A percentile compares a stretch with the other conserved stretches of the same genome.
phyloP scores from a whole-genome alignment of 2,797 vertebrate genomes.

The Schizopygopsis pylzovi region DNA sequence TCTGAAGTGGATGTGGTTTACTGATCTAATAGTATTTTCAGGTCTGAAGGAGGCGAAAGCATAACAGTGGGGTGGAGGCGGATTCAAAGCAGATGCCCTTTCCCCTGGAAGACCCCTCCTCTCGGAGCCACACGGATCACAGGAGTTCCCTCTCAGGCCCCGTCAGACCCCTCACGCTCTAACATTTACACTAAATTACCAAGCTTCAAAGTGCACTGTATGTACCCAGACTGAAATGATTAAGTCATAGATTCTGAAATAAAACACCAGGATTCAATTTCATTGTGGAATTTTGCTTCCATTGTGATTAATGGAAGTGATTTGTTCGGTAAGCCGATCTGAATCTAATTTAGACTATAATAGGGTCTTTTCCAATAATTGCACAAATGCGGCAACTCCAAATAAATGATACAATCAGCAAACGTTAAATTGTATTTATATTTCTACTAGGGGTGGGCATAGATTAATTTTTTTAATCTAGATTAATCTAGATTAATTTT shows the following conservation, averaged over 20 bases:
- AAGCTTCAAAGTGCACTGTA: conserved; percentile 62
- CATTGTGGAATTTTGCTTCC: conserved; percentile 17
- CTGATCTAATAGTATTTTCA: conserved; percentile 27
- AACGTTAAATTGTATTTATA: conserved; percentile 14
- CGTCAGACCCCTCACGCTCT: conserved; percentile 59
- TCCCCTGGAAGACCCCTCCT: conserved; percentile 63
- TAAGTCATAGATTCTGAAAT: conserved; percentile 34
- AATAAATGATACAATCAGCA: conserved; percentile 40
- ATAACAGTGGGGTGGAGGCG: conserved; percentile 41
- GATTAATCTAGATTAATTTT: too few species aligned
- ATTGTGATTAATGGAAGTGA: conserved; percentile 10
- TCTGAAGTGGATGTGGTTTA: conserved; percentile 7
- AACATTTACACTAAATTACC: conserved; percentile 77
- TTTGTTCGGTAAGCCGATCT: conserved; percentile 13
- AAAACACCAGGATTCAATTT: neutral
- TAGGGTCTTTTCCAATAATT: conserved; percentile 30
- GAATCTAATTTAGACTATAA: conserved; percentile 34
- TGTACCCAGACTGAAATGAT: conserved; percentile 52
- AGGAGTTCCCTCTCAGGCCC: conserved; percentile 55
- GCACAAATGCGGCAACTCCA: conserved; percentile 7
- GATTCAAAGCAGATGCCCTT: conserved; percentile 75
- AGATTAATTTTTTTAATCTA: too few species aligned
- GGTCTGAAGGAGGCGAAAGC: conserved; percentile 42
- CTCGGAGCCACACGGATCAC: conserved; percentile 61
- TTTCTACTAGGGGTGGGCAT: too few species aligned